Percentiles rank a stretch among this genome's conserved stretches.
Conservation (phyloP, 2,113 vertebrate species). For the Passer domesticus region DNA sequence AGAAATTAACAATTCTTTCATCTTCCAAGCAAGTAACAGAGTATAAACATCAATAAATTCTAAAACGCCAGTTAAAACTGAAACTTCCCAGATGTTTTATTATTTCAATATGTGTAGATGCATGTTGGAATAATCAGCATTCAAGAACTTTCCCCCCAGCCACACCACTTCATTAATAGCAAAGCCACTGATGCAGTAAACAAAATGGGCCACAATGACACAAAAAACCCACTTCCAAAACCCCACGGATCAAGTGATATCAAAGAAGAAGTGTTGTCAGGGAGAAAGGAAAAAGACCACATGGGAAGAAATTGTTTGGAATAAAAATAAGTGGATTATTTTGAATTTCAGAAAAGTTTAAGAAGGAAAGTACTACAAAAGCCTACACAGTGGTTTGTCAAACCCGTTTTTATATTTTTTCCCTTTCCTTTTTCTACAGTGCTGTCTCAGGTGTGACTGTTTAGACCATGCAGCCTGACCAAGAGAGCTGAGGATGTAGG, state of each 20-base stretch:
- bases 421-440: not conserved
- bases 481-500: not conserved
- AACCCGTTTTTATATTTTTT: not conserved
- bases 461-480: not conserved
- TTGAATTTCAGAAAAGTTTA: not conserved
- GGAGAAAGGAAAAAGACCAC: not conserved
- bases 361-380: not conserved
- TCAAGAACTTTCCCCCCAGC: not conserved
- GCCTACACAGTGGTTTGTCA: not conserved
- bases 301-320: accelerated
- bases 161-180: not conserved
- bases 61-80: not conserved
- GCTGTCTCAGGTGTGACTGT: not conserved
- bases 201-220: not conserved
- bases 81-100: not conserved
- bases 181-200: not conserved
- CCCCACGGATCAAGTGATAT: not conserved
- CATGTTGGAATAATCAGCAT: not conserved
- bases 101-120: not conserved
- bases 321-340: not conserved
- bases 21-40: not conserved
- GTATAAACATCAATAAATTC: not conserved
- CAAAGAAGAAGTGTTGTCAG: not conserved
- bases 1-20: constrained; percentile 12
- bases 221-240: not conserved